Conservation (phyloP, 2,113 vertebrate genomes). For the Barnardius zonarius region DNA sequence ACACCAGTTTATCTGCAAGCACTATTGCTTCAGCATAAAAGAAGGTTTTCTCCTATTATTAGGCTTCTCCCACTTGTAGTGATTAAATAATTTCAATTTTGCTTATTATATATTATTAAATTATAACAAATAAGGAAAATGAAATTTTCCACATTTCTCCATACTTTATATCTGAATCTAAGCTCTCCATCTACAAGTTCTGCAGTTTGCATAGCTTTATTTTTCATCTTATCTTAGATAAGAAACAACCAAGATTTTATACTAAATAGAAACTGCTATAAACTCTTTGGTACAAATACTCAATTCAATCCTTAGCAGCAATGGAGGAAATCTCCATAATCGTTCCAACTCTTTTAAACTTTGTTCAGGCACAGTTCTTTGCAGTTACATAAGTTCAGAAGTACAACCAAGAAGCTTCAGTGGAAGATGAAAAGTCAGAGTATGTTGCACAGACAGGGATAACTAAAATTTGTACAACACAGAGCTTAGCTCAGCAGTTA, state of each 20-base stretch:
- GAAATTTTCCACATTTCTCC: not conserved
- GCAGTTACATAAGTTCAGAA: not conserved
- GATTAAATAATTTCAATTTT: not conserved
- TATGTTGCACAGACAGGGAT: not conserved
- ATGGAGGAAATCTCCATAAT: not conserved
- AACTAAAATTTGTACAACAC: not conserved
- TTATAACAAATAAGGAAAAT: not conserved
- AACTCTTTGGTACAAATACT: not conserved
- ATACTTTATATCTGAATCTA: not conserved
- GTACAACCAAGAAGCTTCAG: not conserved
- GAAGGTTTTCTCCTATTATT: not conserved
- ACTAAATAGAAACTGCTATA: not conserved
- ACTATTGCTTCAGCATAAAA: not conserved
- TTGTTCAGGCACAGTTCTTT: not conserved
- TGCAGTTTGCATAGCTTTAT: not conserved
- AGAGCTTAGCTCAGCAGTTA: not conserved
- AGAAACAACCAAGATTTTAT: not conserved
- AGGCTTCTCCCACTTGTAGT: not conserved
- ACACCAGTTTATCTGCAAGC: not conserved
- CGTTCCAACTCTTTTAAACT: not conserved
- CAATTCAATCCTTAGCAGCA: not conserved
- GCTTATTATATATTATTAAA: not conserved
- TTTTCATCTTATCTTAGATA: not conserved
- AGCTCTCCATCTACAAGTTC: not conserved
- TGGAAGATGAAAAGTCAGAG: not conserved